A percentile compares a stretch with the other conserved stretches of the same genome.
Conservation (phyloP, 2,113 vertebrate genomes). For the Manacus vitellinus region DNA sequence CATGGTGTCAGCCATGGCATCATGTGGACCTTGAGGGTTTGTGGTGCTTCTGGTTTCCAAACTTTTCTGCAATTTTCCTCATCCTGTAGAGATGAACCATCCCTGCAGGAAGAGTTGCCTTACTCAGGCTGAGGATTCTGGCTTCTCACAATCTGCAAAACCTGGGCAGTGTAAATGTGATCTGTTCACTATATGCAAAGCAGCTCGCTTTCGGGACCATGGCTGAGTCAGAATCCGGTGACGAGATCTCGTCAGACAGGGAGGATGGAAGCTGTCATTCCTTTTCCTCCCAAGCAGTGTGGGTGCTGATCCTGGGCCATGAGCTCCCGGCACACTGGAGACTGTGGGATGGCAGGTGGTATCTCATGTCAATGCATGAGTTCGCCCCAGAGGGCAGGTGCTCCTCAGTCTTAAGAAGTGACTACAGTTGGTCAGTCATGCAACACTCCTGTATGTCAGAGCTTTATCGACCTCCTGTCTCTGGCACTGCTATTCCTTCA, state of each 20-base stretch:
- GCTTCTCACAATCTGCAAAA: neutral
- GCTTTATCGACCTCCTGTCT: neutral
- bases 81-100: neutral
- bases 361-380: neutral
- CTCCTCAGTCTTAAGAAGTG: neutral
- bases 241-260: neutral
- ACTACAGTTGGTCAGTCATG: neutral
- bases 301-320: neutral
- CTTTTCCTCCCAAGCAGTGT: neutral
- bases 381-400: neutral
- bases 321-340: neutral
- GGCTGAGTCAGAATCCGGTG: neutral
- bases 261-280: neutral
- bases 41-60: neutral
- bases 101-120: neutral
- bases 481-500: neutral
- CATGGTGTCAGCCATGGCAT: accelerated
- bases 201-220: neutral
- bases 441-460: accelerated
- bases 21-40: accelerated
- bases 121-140: neutral
- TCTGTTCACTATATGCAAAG: accelerated
- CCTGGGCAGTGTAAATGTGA: neutral
- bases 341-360: accelerated
- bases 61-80: neutral